Percentiles rank a stretch among this genome's conserved stretches.
Evolutionary conservation across 1,140 invertebrate genomes (phyloP).

Genomic region (Microplitis demolitor): DNA sequence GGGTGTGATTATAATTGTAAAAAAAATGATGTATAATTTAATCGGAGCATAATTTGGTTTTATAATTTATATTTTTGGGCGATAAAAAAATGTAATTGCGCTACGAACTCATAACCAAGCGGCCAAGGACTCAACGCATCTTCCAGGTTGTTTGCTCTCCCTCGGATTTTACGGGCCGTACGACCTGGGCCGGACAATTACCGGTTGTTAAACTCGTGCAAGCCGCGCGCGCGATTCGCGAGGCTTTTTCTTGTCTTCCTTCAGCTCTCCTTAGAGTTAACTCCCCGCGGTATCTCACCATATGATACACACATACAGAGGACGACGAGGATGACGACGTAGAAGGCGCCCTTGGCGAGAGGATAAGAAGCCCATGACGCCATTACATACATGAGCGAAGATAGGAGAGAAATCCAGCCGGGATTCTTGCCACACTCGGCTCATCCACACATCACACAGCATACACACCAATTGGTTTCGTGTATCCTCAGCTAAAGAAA

Average conservation of each 20-base stretch:
- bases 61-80: not conserved
- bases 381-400: conserved; percentile 4
- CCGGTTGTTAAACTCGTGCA: conserved; percentile 51
- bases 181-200: conserved; percentile 48
- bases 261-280: not conserved
- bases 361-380: conserved; percentile 17
- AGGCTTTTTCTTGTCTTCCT: conserved; percentile 16
- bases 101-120: not conserved
- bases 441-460: no score
- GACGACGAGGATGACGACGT: not conserved
- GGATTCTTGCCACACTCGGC: not conserved
- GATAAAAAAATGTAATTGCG: conserved; percentile 1
- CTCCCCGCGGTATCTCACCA: not conserved
- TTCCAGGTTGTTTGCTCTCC: conserved; percentile 49
- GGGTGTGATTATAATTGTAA: no score
- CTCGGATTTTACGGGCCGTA: conserved; percentile 48
- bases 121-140: not conserved
- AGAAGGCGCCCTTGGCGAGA: conserved; percentile 21
- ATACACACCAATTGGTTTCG: no score
- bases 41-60: no score
- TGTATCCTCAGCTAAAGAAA: not conserved
- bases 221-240: conserved; percentile 25
- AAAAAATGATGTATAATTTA: not conserved
- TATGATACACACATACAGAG: not conserved
- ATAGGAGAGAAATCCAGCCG: not conserved